phyloP scores from a whole-genome alignment of 1,140 invertebrate species.

The Goniozus legneri region DNA sequence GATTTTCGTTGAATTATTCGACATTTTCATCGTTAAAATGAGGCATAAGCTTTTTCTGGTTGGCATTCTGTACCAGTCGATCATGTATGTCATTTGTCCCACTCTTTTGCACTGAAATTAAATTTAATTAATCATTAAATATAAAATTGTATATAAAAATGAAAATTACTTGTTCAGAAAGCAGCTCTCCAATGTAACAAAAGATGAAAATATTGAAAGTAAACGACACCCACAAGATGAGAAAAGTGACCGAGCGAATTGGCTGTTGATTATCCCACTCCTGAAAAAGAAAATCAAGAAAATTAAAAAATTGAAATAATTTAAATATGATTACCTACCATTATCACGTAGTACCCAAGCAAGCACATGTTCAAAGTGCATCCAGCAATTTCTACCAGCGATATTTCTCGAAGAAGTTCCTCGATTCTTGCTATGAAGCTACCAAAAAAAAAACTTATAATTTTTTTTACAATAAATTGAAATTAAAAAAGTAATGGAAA shows the following conservation, averaged over 20 bases:
- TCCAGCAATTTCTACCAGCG: constrained; percentile 33
- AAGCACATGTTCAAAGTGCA: constrained; percentile 35
- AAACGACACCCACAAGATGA: constrained; percentile 17
- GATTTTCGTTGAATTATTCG: constrained; percentile 8
- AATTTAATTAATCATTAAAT: background rate
- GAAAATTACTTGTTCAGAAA: constrained; percentile 25
- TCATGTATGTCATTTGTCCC: constrained; percentile 24
- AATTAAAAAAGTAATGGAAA: background rate
- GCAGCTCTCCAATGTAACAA: constrained; percentile 30
- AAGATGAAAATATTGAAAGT: constrained; percentile 32
- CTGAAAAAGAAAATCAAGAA: too few relatives aligned
- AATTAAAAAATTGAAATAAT: too few relatives aligned
- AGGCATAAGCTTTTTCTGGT: constrained; percentile 20
- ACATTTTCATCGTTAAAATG: constrained; percentile 21
- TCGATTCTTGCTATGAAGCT: constrained; percentile 28
- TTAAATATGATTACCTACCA: too few relatives aligned
- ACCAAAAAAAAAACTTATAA: background rate
- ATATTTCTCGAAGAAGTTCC: constrained; percentile 26
- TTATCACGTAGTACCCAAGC: constrained; percentile 35
- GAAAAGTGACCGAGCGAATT: constrained; percentile 6
- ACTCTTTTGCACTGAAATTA: constrained; percentile 24
- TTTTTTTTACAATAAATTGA: background rate
- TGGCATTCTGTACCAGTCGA: constrained; percentile 31
- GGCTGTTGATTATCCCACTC: constrained; percentile 18
- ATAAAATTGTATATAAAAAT: constrained; percentile 5